Evolutionary conservation across 2,113 vertebrate genomes (phyloP), one percentile per base, ranked within the genome.

Genomic region (Peucedramus taeniatus): DNA sequence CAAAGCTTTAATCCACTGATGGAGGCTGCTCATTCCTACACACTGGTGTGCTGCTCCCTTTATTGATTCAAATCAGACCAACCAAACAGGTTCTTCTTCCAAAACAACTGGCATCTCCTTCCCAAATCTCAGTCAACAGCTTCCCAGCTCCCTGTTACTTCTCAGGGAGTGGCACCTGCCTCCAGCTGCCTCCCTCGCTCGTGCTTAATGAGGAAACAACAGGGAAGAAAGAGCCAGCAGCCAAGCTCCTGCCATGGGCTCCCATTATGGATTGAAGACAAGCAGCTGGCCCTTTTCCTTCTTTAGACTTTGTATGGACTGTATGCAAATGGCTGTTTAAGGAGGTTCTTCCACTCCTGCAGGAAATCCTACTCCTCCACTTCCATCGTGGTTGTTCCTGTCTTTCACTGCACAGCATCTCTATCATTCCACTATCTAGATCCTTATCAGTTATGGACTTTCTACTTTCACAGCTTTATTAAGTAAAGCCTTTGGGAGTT

Each of bases 11-110:
- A 71, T 56, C 56, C 42, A 9, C 70, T 60, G 33, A 15, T 2
- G 22, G 19, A 33, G 37, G 19, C 63, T 87, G 27, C 50, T 37
- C 6, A 8, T 51, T 91, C 94, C 57, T 93, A 88, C 70, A 78
- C 24, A 2, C 5, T 12, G 85, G 11, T 13, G 27, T 56, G 59
- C 96, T 71, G 85, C 91, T 96, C 64, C 91, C 81, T 87, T 57
- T 89, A 93, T 91, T 95, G 87, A 95, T 44, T 90, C 82, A 87
- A 35, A 83, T 85, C 37, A 21, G 31, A 96, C 87, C 88, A 85
- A 97, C 88, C 81, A 16, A 89, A 95, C 95, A 83, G 92, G 96
- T 97, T 97, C 66, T 87, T 47, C 94, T 79, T 81, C 81, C 45
- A 57, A 51, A 95, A 87, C 59, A 60, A 35, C 47, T 51, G 86